A percentile compares a stretch with the other conserved stretches of the same genome.
Conservation (phyloP, 1,140 invertebrate genomes). For the Heliconius melpomene region DNA sequence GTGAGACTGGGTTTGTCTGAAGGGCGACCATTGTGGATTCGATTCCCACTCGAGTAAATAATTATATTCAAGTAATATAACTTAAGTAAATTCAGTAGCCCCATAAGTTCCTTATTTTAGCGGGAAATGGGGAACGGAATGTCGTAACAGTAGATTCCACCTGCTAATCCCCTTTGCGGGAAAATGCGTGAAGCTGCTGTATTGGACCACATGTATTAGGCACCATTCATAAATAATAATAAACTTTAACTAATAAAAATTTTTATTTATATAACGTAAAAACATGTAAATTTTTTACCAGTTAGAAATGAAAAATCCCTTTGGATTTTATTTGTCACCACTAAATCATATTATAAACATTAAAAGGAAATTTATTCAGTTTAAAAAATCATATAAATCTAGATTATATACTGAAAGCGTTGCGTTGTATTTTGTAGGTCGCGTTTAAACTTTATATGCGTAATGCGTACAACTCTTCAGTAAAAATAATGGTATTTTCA, state of each 20-base stretch:
- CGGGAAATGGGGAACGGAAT: no score
- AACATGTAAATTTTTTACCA: background rate
- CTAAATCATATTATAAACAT: conserved; percentile 14
- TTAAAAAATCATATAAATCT: conserved; percentile 34
- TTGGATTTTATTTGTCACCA: background rate
- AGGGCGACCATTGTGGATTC: no score
- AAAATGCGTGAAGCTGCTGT: no score
- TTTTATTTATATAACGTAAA: background rate
- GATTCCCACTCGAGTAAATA: no score
- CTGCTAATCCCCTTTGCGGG: no score
- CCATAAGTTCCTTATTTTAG: no score
- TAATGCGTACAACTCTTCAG: conserved; percentile 23
- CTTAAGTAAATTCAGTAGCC: no score
- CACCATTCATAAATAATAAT: no score
- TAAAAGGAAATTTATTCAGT: conserved; percentile 23
- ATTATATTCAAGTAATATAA: no score
- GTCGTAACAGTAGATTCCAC: no score
- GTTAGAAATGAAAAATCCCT: background rate
- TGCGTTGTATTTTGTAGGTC: conserved; percentile 27
- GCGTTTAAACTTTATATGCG: conserved; percentile 25
- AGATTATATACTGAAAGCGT: conserved; percentile 34
- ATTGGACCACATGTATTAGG: no score
- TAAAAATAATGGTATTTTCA: conserved; percentile 33
- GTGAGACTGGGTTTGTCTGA: no score
- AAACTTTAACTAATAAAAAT: background rate